Evolutionary conservation across 2,888 invertebrate species (phyloP), one percentile per base, ranked within the genome.

Genomic region (Drosophila quasianomalipes): DNA sequence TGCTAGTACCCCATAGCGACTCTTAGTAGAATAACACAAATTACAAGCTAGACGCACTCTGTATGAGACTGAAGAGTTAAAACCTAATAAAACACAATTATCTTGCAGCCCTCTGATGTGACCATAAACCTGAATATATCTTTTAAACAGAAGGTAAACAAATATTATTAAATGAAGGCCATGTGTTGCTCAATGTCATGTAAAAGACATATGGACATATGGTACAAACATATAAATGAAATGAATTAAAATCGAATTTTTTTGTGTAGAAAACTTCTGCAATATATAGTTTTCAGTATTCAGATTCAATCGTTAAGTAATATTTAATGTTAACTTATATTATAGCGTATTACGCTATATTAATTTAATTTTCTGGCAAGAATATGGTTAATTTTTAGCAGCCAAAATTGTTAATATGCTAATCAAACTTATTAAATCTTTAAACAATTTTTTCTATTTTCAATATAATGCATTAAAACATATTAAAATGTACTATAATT

Each of bases 31-130:
- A 41, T 26, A n/a, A n/a, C 31, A 35, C 7, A 14, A 35, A 7
- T 12, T 5, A 30, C 30, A 16, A n/a, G n/a, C 4, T 9, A 39
- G 12, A 31, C 10, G 2, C 35, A 19, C 22, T 35, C 37, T n/a
- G 41, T 31, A 14, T 1, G n/a, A n/a, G 6, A 26, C 6, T 44
- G 30, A 16, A 61, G 22, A 39, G 33, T 35, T 41, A 26, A 44
- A 37, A 52, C 28, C 28, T 39, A 55, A 63, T 52, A 16, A 22
- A 58, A 31, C 16, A 28, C 47, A 63, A 61, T 69, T 75, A 10
- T n/a, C n/a, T 28, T 53, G 12, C 22, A 51, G 35, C 16, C 28
- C 30, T 5, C 3, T 5, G 22, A 22, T 22, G 22, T 14, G 22
- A 0, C 22, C 22, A 22, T 14, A 22, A 16, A 1, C 7, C 9